phyloP scores from a whole-genome alignment of 2,888 invertebrate genomes.

The Cheilosia vernalis region DNA sequence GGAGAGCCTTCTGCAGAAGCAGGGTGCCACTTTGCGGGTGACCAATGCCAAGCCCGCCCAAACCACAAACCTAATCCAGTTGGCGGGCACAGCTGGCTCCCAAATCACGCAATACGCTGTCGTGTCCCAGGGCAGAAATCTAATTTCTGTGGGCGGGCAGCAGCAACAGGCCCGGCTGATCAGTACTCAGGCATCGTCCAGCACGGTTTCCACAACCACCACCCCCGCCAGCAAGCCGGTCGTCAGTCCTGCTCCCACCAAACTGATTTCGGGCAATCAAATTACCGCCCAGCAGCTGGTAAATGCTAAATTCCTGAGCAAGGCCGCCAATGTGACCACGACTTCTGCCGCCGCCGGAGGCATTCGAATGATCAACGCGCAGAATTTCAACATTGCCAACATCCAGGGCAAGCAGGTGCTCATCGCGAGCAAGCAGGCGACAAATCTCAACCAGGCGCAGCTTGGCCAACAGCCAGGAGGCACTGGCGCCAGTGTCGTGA shows the following conservation, averaged over 20 bases:
- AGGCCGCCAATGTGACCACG: slow-evolving; percentile 76
- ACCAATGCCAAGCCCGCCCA: slow-evolving; percentile 83
- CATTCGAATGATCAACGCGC: slow-evolving; percentile 84
- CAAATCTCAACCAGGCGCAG: slow-evolving; percentile 79
- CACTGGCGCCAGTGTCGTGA: slow-evolving; percentile 81
- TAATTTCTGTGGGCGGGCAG: slow-evolving; percentile 80
- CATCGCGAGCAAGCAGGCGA: slow-evolving; percentile 83
- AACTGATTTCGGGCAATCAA: slow-evolving; percentile 76
- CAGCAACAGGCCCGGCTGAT: slow-evolving; percentile 79
- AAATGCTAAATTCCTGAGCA: slow-evolving; percentile 84
- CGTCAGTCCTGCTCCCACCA: slow-evolving; percentile 66
- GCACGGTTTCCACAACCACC: slow-evolving; percentile 62
- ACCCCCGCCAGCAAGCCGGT: slow-evolving; percentile 66
- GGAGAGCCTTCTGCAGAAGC: slow-evolving; percentile 81
- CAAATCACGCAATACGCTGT: slow-evolving; percentile 84
- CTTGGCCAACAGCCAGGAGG: slow-evolving; percentile 82
- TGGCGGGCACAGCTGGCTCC: slow-evolving; percentile 80
- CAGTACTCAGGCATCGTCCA: slow-evolving; percentile 77
- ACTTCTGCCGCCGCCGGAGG: slow-evolving; percentile 73
- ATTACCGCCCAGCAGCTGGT: slow-evolving; percentile 82
- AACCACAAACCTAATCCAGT: slow-evolving; percentile 84
- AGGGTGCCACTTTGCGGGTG: slow-evolving; percentile 83
- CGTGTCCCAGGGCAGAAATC: slow-evolving; percentile 84
- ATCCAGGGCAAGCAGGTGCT: slow-evolving; percentile 86
- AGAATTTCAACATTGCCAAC: slow-evolving; percentile 84